These are phyloP conservation scores for Lucifuga dentata DNA, from an alignment of 2,113 vertebrate genomes.

Conservation along the genomic window DNA sequence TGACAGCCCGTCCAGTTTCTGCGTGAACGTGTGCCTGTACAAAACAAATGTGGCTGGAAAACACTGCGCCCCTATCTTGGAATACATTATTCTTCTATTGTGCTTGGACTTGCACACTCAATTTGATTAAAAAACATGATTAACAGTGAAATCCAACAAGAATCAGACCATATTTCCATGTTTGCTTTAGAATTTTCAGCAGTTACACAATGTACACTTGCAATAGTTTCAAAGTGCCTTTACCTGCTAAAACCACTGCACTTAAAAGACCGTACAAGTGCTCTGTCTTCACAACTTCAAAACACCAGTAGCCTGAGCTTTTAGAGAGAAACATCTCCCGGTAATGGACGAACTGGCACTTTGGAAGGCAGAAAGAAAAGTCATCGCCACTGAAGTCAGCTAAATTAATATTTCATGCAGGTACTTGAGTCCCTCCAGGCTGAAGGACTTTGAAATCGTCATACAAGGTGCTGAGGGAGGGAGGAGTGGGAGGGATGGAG, in stretches of 20 bases:
- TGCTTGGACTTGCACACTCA: neutral
- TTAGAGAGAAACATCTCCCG: conserved; percentile 26
- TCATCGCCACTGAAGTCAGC: conserved; percentile 54
- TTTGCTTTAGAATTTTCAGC: conserved; percentile 24
- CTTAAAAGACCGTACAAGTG: too few relatives aligned
- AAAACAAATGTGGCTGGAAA: conserved; percentile 15
- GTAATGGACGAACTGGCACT: conserved; percentile 45
- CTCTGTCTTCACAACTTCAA: conserved; percentile 24
- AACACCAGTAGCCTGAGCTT: conserved; percentile 44
- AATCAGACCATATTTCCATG: conserved; percentile 13
- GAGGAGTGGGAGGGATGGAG: conserved; percentile 10
- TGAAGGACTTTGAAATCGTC: conserved; percentile 50
- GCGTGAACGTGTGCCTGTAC: neutral
- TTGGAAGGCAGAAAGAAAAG: conserved; percentile 25
- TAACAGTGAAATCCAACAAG: conserved; percentile 4
- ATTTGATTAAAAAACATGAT: conserved; percentile 9
- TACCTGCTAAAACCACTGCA: conserved; percentile 18
- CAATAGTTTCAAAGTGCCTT: neutral
- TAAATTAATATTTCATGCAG: conserved; percentile 70
- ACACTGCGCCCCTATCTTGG: neutral
- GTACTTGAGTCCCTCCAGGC: conserved; percentile 29
- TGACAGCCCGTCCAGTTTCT: neutral
- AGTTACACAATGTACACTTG: conserved; percentile 13
- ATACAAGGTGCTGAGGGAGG: conserved; percentile 21
- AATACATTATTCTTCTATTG: neutral